phyloP scores from a whole-genome alignment of 2,113 vertebrate genomes.

The Gorilla gorilla region DNA sequence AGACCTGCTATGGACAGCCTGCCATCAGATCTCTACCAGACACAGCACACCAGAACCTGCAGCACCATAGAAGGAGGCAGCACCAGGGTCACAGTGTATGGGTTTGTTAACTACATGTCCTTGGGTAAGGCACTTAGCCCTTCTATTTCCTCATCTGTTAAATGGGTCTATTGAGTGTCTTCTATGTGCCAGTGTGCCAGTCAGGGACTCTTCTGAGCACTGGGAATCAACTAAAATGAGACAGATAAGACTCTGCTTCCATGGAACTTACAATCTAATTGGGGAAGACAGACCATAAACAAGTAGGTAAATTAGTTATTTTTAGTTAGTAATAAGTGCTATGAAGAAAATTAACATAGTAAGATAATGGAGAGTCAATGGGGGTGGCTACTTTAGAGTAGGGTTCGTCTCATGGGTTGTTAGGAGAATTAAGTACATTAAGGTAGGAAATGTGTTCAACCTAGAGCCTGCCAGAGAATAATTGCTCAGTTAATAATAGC shows the following conservation, averaged over 20 bases:
- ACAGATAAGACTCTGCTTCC: slow-evolving; percentile 65
- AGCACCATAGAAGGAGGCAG: neutral
- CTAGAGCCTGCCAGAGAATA: slow-evolving; percentile 51
- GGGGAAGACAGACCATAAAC: slow-evolving; percentile 54
- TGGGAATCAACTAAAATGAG: slow-evolving; percentile 51
- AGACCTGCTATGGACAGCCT: neutral
- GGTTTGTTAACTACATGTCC: neutral
- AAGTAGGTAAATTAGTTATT: slow-evolving; percentile 66
- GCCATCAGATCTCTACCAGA: neutral
- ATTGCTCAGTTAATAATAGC: slow-evolving; percentile 54
- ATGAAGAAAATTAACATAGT: slow-evolving; percentile 58
- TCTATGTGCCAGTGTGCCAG: neutral
- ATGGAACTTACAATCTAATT: slow-evolving; percentile 57
- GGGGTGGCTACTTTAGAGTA: slow-evolving; percentile 10
- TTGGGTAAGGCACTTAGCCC: neutral
- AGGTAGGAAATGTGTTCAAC: slow-evolving; percentile 36
- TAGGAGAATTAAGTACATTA: slow-evolving; percentile 68
- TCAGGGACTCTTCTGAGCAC: neutral
- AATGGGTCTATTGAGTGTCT: neutral
- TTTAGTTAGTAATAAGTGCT: slow-evolving; percentile 61
- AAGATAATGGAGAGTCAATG: slow-evolving; percentile 32
- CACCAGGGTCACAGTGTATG: neutral
- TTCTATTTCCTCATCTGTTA: slow-evolving; percentile 5
- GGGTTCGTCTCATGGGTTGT: slow-evolving; percentile 53
- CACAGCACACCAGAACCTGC: neutral